Evolutionary conservation across 2,113 vertebrate species (phyloP), one percentile per base, ranked within the genome.

Genomic region (Aplodontia rufa): DNA sequence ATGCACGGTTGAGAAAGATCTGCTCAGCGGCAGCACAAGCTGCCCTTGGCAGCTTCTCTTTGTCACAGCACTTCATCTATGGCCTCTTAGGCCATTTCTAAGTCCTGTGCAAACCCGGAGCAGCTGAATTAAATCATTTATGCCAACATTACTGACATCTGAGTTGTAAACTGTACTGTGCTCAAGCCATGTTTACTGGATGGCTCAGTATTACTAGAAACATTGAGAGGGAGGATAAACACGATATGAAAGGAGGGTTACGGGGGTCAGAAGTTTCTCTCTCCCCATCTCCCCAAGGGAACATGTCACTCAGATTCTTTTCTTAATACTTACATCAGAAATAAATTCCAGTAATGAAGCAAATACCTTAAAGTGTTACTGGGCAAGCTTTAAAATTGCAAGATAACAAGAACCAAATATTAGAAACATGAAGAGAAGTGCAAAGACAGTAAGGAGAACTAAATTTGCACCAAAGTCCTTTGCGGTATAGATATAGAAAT

Each of bases 291-390:
- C 51, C 42, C 30, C 13, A 17, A 26, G 62, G 91, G 82, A 80
- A 78, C 62, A 12, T 19, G 66, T 87, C 64, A 93, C 97, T 98
- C 98, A 99, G 98, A 98, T 99, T 99, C 98, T 98, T 98, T 98
- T 98, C 98, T 98, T 98, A 98, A 98, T 97, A 98, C 98, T 97
- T 97, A 98, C 97, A 81, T 68, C 98, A 96, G 95, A 93, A 94
- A 98, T 97, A 98, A 98, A 98, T 97, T 98, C 97, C 93, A 98
- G 98, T 98, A 98, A 98, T 95, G 83, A 98, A 98, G 93, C 98
- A 98, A 98, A 98, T 99, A 99, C 99, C 99, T 99, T 99, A 99
- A 98, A 97, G 98, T 98, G 98, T 99, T 99, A 99, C 98, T 99
- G 98, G 99, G 99, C 97, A 99, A 98, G 99, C 99, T 99, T 99